phyloP scores from a whole-genome alignment of 1,140 invertebrate genomes.

The Theocolax elegans region DNA sequence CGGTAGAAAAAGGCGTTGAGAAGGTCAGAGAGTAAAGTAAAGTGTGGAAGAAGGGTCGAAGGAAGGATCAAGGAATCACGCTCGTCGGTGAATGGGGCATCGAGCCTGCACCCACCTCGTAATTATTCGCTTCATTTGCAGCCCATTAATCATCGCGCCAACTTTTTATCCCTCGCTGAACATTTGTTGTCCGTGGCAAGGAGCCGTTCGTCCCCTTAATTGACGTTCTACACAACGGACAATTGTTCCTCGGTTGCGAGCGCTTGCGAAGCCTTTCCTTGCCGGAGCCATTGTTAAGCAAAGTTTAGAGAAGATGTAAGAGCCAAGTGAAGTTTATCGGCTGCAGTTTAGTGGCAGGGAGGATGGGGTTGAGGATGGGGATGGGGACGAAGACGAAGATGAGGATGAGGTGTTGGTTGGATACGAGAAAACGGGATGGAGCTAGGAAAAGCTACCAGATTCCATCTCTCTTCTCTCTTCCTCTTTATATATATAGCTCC shows the following conservation, averaged over 20 bases:
- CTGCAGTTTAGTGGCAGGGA: not conserved
- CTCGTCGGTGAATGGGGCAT: too few relatives aligned
- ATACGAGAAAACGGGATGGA: too few relatives aligned
- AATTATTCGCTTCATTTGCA: constrained; percentile 50
- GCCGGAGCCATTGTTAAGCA: constrained; percentile 42
- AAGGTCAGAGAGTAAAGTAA: too few relatives aligned
- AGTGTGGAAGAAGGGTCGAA: too few relatives aligned
- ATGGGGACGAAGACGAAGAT: not conserved
- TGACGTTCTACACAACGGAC: constrained; percentile 41
- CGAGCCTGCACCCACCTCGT: constrained; percentile 40
- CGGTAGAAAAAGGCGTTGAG: too few relatives aligned
- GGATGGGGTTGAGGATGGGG: not conserved
- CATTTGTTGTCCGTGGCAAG: constrained; percentile 38
- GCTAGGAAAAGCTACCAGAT: too few relatives aligned
- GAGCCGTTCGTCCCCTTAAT: constrained; percentile 32
- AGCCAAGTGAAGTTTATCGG: constrained; percentile 42
- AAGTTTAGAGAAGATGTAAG: constrained; percentile 45
- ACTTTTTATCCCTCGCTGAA: constrained; percentile 41
- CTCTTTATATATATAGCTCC: too few relatives aligned
- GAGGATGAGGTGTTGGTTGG: not conserved
- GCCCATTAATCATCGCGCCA: constrained; percentile 47
- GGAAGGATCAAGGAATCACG: too few relatives aligned
- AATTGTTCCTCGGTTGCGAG: constrained; percentile 41
- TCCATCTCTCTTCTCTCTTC: too few relatives aligned
- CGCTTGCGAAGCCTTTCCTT: constrained; percentile 21